Percentiles rank a stretch among this genome's conserved stretches.
Conservation (phyloP, 2,113 vertebrate genomes). For the Donacobius atricapilla region DNA sequence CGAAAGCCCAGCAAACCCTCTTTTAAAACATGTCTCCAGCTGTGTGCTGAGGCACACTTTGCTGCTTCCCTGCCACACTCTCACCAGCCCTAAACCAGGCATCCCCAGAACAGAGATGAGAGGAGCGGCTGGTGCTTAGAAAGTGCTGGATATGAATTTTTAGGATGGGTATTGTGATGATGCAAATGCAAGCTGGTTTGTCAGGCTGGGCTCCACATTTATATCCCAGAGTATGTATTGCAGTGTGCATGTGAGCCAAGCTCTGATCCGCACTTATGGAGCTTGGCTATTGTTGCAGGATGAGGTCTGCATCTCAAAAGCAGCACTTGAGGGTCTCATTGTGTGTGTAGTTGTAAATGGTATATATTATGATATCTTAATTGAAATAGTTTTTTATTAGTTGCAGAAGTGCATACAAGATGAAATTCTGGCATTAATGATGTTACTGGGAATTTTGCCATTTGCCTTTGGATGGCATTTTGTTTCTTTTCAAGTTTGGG, state of each 20-base stretch:
- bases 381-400: neutral
- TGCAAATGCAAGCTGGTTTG: neutral
- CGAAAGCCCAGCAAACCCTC: neutral
- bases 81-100: neutral
- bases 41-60: neutral
- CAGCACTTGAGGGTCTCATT: neutral
- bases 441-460: slow-evolving; percentile 40
- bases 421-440: neutral
- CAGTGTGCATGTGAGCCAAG: rapidly evolving
- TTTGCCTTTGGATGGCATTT: slow-evolving; percentile 40
- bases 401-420: neutral
- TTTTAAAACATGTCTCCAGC: neutral
- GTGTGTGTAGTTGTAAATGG: neutral
- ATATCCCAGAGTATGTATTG: neutral
- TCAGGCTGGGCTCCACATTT: neutral
- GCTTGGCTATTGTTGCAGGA: neutral
- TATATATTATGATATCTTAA: neutral
- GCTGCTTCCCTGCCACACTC: neutral
- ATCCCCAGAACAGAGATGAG: neutral
- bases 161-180: neutral
- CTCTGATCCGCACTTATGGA: rapidly evolving
- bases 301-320: neutral
- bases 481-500: slow-evolving; percentile 23
- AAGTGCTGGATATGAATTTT: neutral
- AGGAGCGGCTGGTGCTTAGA: neutral